Base-by-base conservation (phyloP, 2,888 invertebrate species). In the Phalera bucephala region DNA sequence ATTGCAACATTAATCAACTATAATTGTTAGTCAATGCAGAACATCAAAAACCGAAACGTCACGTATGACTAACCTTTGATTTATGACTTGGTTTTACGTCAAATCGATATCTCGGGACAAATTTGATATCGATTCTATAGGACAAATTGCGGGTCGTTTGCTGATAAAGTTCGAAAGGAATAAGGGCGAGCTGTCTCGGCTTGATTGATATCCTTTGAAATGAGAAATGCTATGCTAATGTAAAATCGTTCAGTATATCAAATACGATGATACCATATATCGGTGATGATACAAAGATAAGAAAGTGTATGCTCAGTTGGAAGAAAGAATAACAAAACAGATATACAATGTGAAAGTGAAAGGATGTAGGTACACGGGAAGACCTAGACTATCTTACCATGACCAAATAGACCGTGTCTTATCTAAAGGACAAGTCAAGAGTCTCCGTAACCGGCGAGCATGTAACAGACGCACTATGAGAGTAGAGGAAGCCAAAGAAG, bases 1-100 rank as follows among this genome's bases (percentile, higher is more conserved):
- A 75, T 72, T 56, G 66, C 64, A 59, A 64, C 64, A 76, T 75
- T 68, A 72, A 73, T 75, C 64, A 58, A 58, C 57, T 45, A 50
- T 63, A 66, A 66, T 63, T 52, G 54, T 45, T 55, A 54, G 45
- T 54, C 45, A 54, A 47, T 46, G 39, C 45, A 40, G 47, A 51
- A 45, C 41, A 42, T 31, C 35, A 34, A 35, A 43, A 39, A 43
- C 40, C 38, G 34, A 37, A 41, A 40, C 34, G 42, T 39, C 43
- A 33, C 36, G 38, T 40, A 40, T 33, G 33, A 44, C 28, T 52
- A 42, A 48, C 45, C 37, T 41, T 35, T 49, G 49, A 53, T 57
- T 58, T 49, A 55, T 35, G 58, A 49, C 31, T 37, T 37, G 40
- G 26, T 15, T 45, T 50, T 45, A 54, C 46, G 33, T 40, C 36